phyloP scores from a whole-genome alignment of 2,888 invertebrate species.

The Hypomecis atomaria region DNA sequence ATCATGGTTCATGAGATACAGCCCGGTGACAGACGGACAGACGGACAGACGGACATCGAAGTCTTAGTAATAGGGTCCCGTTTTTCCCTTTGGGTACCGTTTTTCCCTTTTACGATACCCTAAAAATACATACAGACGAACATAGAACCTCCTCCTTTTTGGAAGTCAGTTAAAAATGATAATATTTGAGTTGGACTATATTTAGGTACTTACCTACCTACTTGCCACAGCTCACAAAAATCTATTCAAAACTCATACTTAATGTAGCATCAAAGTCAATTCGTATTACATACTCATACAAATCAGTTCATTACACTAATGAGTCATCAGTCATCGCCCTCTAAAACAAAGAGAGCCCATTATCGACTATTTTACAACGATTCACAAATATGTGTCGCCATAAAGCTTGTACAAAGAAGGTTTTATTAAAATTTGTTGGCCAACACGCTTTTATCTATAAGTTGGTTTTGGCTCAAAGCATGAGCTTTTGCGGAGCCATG shows the following conservation, averaged over 20 bases:
- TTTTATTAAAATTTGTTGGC: conserved; percentile 73
- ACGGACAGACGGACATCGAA: too few relatives aligned
- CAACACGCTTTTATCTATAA: conserved; percentile 64
- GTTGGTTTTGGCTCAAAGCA: conserved; percentile 14
- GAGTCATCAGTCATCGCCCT: conserved; percentile 35
- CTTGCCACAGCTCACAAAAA: too few relatives aligned
- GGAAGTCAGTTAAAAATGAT: too few relatives aligned
- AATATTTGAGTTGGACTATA: too few relatives aligned
- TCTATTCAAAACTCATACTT: background rate
- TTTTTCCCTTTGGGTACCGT: too few relatives aligned
- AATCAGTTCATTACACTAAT: conserved; percentile 30
- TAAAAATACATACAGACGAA: too few relatives aligned
- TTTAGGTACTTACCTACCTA: too few relatives aligned
- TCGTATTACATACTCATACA: conserved; percentile 4
- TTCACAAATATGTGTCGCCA: conserved; percentile 42
- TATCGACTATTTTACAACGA: conserved; percentile 41
- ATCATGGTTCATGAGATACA: too few relatives aligned
- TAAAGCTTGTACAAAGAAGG: conserved; percentile 68
- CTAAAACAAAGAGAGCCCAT: conserved; percentile 37
- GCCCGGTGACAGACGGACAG: too few relatives aligned
- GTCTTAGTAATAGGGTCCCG: too few relatives aligned
- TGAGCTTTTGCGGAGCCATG: conserved; percentile 1
- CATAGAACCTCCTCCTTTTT: too few relatives aligned
- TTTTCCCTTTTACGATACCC: too few relatives aligned
- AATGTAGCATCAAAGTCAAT: background rate